Evolutionary conservation across 2,888 invertebrate species (phyloP).

Genomic region (Cremastinae sp.): DNA sequence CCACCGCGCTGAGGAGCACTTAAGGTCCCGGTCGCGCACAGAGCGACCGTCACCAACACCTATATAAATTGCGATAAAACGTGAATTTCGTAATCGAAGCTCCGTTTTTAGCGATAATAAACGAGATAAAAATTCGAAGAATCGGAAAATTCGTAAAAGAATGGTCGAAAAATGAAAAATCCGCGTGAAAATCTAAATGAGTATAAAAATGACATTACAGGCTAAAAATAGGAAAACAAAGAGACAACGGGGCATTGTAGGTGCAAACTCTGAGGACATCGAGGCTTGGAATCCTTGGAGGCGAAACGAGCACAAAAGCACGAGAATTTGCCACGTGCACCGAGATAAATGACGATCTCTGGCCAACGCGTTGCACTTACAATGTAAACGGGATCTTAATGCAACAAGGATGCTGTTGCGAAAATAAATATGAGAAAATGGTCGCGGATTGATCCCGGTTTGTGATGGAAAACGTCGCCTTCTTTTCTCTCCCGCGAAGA

Average conservation of each 20-base stretch:
- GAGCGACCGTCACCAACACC: slow-evolving; percentile 75
- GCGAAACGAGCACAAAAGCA: slow-evolving; percentile 20
- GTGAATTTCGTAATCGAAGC: slow-evolving; percentile 11
- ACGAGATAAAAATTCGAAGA: background rate
- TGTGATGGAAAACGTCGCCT: too few species aligned
- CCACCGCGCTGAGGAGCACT: slow-evolving; percentile 75
- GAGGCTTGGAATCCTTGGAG: background rate
- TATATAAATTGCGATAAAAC: slow-evolving; percentile 55
- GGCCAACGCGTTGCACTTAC: slow-evolving; percentile 20
- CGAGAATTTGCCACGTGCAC: background rate
- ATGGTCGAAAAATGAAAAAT: too few species aligned
- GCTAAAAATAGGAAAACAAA: too few species aligned
- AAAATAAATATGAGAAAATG: background rate
- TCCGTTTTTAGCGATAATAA: background rate
- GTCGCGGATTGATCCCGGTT: too few species aligned
- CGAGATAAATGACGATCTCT: slow-evolving; percentile 10
- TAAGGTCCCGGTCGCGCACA: slow-evolving; percentile 74
- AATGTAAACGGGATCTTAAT: slow-evolving; percentile 27
- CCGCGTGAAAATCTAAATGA: too few species aligned
- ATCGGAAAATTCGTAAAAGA: too few species aligned
- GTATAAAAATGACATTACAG: too few species aligned
- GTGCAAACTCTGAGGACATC: too few species aligned
- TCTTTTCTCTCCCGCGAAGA: too few species aligned
- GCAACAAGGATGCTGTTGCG: background rate
- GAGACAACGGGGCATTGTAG: too few species aligned